A percentile compares a stretch with the other conserved stretches of the same genome.
Evolutionary conservation across 2,113 vertebrate genomes (phyloP).

Genomic region (Semnornis frantzii): DNA sequence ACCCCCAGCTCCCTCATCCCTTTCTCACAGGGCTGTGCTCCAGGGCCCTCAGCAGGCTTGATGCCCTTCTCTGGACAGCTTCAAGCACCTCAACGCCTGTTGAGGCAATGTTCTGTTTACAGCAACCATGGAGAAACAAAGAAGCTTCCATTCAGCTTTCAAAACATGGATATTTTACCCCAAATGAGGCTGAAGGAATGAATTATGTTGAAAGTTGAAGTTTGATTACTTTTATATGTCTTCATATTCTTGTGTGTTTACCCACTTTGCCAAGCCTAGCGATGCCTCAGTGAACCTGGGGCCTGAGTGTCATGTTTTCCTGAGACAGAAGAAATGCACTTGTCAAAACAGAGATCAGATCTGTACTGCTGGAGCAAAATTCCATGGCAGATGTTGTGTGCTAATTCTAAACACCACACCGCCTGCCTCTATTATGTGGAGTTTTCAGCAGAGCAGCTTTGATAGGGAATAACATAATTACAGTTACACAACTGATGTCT

Average conservation of each 20-base stretch:
- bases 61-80: too few relatives aligned
- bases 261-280: constrained; percentile 20
- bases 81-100: too few relatives aligned
- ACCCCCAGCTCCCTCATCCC: too few relatives aligned
- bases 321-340: constrained; percentile 1
- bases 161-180: not conserved
- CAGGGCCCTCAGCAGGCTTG: too few relatives aligned
- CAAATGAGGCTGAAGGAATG: not conserved
- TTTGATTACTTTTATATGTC: not conserved
- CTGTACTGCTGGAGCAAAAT: not conserved
- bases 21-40: too few relatives aligned
- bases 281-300: not conserved
- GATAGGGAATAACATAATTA: not conserved
- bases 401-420: constrained; percentile 18
- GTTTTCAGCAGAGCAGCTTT: not conserved
- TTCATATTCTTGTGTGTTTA: not conserved
- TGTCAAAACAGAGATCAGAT: constrained; percentile 41
- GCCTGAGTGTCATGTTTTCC: not conserved
- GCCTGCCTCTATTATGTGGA: not conserved
- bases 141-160: not conserved
- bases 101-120: not conserved
- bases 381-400: constrained; percentile 18
- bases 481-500: not conserved
- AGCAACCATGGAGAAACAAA: constrained; percentile 9
- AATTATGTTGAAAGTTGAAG: not conserved